Evolutionary conservation across 2,113 vertebrate genomes (phyloP).

Genomic region (Chlorodrepanis virens): DNA sequence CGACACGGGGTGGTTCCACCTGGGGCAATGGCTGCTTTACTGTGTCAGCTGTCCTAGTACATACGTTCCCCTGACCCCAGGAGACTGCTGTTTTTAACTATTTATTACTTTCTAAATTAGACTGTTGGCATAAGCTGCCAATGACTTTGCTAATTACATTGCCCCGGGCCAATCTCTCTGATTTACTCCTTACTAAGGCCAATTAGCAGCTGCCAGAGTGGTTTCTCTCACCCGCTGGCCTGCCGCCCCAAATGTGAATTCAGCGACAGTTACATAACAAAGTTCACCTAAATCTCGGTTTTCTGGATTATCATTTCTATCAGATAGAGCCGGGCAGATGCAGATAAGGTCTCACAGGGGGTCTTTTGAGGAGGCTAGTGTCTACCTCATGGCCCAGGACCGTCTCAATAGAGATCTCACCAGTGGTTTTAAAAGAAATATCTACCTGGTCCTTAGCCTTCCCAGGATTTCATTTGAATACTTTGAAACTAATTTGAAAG

Average conservation of each 20-base stretch:
- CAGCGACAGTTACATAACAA: conserved; percentile 15
- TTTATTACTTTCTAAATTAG: conserved; percentile 63
- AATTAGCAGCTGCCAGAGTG: conserved; percentile 52
- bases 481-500: background rate
- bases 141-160: conserved; percentile 61
- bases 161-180: conserved; percentile 39
- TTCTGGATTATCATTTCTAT: background rate
- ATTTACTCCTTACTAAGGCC: conserved; percentile 30
- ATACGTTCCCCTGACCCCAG: background rate
- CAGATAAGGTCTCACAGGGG: background rate
- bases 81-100: conserved; percentile 51
- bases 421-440: background rate
- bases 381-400: background rate
- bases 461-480: background rate
- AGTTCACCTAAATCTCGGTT: background rate
- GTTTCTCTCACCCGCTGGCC: conserved; percentile 41
- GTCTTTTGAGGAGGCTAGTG: background rate
- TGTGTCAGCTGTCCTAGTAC: background rate
- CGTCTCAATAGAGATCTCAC: background rate
- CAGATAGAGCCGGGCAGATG: background rate
- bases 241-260: background rate
- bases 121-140: conserved; percentile 52
- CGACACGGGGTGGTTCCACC: background rate
- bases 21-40: background rate
- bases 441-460: background rate